Conservation (phyloP, 2,797 vertebrate genomes). For the Ibycter americanus region DNA sequence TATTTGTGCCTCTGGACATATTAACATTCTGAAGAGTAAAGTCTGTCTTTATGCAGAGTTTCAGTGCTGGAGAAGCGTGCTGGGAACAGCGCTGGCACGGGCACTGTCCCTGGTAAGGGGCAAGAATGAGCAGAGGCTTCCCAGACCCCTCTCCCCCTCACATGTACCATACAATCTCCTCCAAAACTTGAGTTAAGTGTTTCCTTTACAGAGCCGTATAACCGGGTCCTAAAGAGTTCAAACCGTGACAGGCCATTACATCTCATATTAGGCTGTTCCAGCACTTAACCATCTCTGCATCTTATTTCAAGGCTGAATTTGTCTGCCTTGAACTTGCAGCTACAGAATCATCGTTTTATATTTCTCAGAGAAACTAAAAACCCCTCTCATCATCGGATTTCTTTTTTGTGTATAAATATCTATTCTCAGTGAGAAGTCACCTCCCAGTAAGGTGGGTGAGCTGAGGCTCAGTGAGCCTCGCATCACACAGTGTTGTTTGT, state of each 20-base stretch:
- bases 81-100: not conserved
- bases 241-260: not conserved
- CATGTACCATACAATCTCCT: not conserved
- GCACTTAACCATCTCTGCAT: not conserved
- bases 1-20: not conserved
- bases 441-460: not conserved
- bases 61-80: not conserved
- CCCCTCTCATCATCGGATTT: not conserved
- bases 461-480: not conserved
- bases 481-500: accelerated
- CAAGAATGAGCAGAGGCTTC: not conserved
- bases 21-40: not conserved
- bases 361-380: not conserved
- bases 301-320: not conserved
- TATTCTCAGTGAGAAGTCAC: not conserved
- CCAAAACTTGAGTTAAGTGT: not conserved
- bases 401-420: not conserved
- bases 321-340: not conserved
- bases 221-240: not conserved
- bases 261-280: not conserved
- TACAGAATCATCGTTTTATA: not conserved
- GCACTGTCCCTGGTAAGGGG: not conserved
- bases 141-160: not conserved
- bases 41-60: not conserved
- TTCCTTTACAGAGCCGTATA: not conserved